Base-by-base conservation (phyloP, 2,797 vertebrate genomes). In the Hyperoplus lanceolatus region DNA sequence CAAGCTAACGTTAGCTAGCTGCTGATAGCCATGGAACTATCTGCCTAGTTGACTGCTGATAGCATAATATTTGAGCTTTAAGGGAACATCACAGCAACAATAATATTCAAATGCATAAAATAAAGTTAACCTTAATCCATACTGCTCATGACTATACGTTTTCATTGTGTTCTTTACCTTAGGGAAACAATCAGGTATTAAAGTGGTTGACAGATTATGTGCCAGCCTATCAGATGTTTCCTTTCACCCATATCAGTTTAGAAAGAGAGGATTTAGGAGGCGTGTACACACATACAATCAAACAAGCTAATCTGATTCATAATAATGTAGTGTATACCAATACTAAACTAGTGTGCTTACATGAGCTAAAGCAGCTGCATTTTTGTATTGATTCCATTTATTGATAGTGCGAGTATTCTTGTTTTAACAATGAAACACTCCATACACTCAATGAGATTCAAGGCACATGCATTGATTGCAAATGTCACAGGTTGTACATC, bases 371-470 rank as follows among this genome's bases (percentile, higher is more conserved):
- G 59, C 80, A 53, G 66, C 11, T 29, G 29, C 29, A 14, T 14
- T 0, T 1, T 18, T 56, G 60, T 83, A 83, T 75, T 64, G 80
- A 87, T 79, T 69, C 46, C 4, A 55, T 86, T 86, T 80, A n/a
- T 69, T 79, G 62, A 84, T 79, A 55, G n/a, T 45, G 38, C 1
- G 2, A 29, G 55, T 67, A 10, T 58, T 76, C 54, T 69, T 10
- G 39, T 36, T 87, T 63, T 78, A 53, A 42, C 70, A 72, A 18
- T 57, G 67, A 80, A 79, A 80, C 55, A 29, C 62, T 71, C 74
- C 38, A 71, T 39, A 50, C 13, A 3, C 65, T 76, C 71, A 82
- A 63, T 82, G 60, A 77, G 51, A 86, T 87, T 82, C 82, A 65
- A 70, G 78, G 70, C 61, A 53, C 56, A 46, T 36, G 29, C 55